Base-by-base conservation (phyloP, 1,140 invertebrate species). In the Dysdera silvatica region DNA sequence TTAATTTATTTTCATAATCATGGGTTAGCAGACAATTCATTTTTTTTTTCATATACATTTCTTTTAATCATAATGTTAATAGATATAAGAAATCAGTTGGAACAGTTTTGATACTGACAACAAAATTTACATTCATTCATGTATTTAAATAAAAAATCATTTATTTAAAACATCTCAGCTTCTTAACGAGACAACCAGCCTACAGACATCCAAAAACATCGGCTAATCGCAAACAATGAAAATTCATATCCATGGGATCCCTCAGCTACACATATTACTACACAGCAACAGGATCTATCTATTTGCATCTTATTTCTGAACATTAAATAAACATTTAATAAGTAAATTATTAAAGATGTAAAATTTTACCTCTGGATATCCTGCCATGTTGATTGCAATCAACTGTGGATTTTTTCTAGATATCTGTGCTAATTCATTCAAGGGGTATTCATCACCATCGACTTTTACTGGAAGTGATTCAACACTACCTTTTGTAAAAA, bases 351-450 rank as follows among this genome's bases (percentile, higher is more conserved):
- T 47, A 18, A 53, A 64, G 6, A 63, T 14, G 18, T 14, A 14
- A 16, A 47, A 18, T 47, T 49, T 58, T 65, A 74, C 74, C 69
- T 91, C 87, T 8, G 93, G 91, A 76, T 91, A 90, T 2, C 83
- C 78, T 59, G 83, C 74, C 78, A 91, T 84, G 75, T 95, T 89
- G 8, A 97, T 78, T 3, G 92, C 80, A 37, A 94, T 79, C 16
- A 88, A 82, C 78, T 94, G 91, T 5, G 90, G 87, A 77, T 86
- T 87, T 74, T 95, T 95, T 43, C 88, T 80, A 3, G 84, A 80
- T 48, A 96, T 85, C 76, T 95, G 88, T n/a, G 87, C 90, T 16
- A 96, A 73, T 73, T 95, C 89, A 76, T 93, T 88, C 43, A 97
- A 74, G 24, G 85, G 82, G 73, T 91, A 90, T 48, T 86, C 84